phyloP scores from a whole-genome alignment of 2,113 vertebrate genomes.

The Meles meles region DNA sequence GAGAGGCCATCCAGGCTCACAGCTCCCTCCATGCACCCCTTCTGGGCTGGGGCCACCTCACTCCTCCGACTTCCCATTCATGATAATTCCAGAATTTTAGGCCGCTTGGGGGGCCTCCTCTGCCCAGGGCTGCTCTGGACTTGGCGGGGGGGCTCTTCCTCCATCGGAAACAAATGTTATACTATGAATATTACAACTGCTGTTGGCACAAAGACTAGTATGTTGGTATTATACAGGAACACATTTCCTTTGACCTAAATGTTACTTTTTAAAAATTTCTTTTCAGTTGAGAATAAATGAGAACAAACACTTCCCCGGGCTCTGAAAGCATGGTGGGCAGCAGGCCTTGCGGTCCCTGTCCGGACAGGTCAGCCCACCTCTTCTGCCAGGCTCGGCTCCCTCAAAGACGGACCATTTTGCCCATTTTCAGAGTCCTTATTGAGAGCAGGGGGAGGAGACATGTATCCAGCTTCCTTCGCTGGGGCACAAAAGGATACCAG shows the following conservation, averaged over 20 bases:
- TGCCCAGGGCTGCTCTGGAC: rapidly evolving
- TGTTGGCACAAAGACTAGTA: not conserved
- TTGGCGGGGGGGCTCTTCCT: rapidly evolving
- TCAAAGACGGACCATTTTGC: rapidly evolving
- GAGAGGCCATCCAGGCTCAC: rapidly evolving
- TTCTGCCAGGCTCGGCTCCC: not conserved
- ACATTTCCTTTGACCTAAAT: not conserved
- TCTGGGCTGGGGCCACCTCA: not conserved
- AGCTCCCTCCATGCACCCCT: rapidly evolving
- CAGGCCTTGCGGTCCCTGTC: rapidly evolving
- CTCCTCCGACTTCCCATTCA: not conserved
- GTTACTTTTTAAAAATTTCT: not conserved
- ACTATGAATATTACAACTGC: rapidly evolving
- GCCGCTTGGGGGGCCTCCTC: too few species aligned
- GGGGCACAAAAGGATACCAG: not conserved
- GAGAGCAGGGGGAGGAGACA: rapidly evolving
- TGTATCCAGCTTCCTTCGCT: not conserved
- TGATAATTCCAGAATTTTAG: not conserved
- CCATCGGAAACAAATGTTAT: not conserved
- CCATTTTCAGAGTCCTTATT: not conserved
- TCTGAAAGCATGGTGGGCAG: rapidly evolving
- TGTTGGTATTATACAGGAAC: rapidly evolving
- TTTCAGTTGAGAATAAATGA: not conserved
- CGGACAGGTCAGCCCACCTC: too few species aligned
- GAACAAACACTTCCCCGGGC: rapidly evolving